These are phyloP conservation scores for Callithrix jacchus DNA, from an alignment of 2,113 vertebrate species.

Conservation along the genomic window DNA sequence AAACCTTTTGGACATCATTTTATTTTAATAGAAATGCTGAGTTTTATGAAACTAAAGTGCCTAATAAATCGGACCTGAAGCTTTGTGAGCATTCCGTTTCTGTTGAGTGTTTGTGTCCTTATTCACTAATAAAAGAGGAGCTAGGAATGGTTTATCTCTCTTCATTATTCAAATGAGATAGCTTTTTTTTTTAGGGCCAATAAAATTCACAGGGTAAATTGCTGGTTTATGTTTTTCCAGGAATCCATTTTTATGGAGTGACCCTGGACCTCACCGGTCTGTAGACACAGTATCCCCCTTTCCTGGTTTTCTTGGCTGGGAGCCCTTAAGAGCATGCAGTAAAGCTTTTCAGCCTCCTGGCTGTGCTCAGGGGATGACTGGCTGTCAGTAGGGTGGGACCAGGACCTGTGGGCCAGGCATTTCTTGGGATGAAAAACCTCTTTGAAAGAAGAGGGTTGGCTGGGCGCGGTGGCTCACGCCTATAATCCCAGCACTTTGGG, in stretches of 20 bases:
- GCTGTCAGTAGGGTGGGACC: not conserved
- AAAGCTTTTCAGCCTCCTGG: not conserved
- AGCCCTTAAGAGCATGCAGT: not conserved
- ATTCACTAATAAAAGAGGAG: slow-evolving; percentile 3
- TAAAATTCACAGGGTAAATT: slow-evolving; percentile 54
- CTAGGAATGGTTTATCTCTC: not conserved
- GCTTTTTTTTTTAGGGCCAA: not conserved
- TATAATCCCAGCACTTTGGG: too few species aligned
- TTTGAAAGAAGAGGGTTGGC: slow-evolving; percentile 29
- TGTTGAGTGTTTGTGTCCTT: slow-evolving; percentile 29
- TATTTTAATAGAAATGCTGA: slow-evolving; percentile 29
- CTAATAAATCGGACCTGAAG: not conserved
- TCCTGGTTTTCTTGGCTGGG: not conserved
- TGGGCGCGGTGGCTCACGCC: too few species aligned
- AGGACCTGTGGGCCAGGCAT: not conserved
- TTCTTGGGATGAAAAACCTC: not conserved
- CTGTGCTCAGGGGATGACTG: not conserved
- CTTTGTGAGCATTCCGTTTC: not conserved
- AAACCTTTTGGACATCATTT: not conserved
- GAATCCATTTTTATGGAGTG: slow-evolving; percentile 49
- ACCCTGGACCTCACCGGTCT: slow-evolving; percentile 36
- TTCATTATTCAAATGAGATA: slow-evolving; percentile 41
- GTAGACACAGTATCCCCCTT: not conserved
- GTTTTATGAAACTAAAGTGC: not conserved
- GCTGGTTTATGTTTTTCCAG: slow-evolving; percentile 44